Evolutionary conservation across 2,797 vertebrate species (phyloP).

Genomic region (Coregonus suidteri): DNA sequence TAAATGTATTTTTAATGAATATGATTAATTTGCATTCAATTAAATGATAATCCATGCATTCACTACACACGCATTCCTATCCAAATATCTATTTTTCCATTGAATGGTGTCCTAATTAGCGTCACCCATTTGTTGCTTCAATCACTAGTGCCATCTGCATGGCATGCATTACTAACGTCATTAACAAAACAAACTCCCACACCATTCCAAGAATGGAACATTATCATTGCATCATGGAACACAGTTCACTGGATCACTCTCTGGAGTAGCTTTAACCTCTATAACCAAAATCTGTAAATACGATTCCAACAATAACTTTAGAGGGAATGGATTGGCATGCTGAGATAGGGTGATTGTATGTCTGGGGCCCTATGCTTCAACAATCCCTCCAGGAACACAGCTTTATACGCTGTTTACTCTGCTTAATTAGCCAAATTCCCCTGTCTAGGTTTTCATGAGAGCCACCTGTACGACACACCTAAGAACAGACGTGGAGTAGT

Average conservation of each 20-base stretch:
- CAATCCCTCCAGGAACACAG: slow-evolving; percentile 60
- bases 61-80: background rate
- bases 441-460: slow-evolving; percentile 49
- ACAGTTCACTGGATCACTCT: slow-evolving; percentile 47
- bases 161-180: slow-evolving; percentile 45
- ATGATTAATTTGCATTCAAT: background rate
- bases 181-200: slow-evolving; percentile 52
- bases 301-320: slow-evolving; percentile 31
- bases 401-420: slow-evolving; percentile 71
- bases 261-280: slow-evolving; percentile 42
- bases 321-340: slow-evolving; percentile 17
- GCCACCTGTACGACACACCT: slow-evolving; percentile 75
- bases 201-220: slow-evolving; percentile 45
- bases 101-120: slow-evolving; percentile 46
- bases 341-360: slow-evolving; percentile 19
- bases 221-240: slow-evolving; percentile 40
- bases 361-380: slow-evolving; percentile 53
- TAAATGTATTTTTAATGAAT: background rate
- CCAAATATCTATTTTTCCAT: slow-evolving; percentile 2
- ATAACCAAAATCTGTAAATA: slow-evolving; percentile 44
- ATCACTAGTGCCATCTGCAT: slow-evolving; percentile 51
- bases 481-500: slow-evolving; percentile 70
- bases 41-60: background rate
- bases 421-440: slow-evolving; percentile 80
- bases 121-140: slow-evolving; percentile 41